Evolutionary conservation across 1,140 invertebrate genomes (phyloP).

Genomic region (Hermetia illucens): DNA sequence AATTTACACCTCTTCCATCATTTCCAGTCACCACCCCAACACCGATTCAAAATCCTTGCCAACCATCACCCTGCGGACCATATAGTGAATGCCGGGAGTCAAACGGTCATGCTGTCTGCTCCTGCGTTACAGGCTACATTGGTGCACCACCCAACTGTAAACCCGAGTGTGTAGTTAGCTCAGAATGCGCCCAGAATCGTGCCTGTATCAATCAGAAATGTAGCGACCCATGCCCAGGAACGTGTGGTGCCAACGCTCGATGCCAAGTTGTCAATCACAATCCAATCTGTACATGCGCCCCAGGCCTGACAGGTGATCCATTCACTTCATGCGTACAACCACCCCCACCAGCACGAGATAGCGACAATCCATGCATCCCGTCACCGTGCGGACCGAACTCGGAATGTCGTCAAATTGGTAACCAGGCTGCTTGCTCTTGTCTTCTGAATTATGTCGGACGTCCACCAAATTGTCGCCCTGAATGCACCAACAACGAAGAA

Average conservation of each 20-base stretch:
- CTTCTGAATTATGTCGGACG: constrained; percentile 51
- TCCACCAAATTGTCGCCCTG: constrained; percentile 47
- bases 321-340: constrained; percentile 45
- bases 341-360: constrained; percentile 16
- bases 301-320: constrained; percentile 62
- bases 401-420: constrained; percentile 50
- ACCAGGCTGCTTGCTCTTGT: constrained; percentile 60
- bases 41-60: constrained; percentile 45
- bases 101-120: constrained; percentile 68
- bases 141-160: constrained; percentile 64
- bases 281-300: constrained; percentile 61
- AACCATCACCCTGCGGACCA: constrained; percentile 66
- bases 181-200: constrained; percentile 67
- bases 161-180: constrained; percentile 69
- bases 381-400: constrained; percentile 71
- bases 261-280: constrained; percentile 75
- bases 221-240: constrained; percentile 63
- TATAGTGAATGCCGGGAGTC: constrained; percentile 46
- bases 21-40: constrained; percentile 17
- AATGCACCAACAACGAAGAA: constrained; percentile 49
- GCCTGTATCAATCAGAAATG: constrained; percentile 73
- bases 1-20: not conserved
- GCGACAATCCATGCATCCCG: constrained; percentile 50
- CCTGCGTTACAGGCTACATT: constrained; percentile 58
- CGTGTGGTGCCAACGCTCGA: constrained; percentile 66